Conservation (phyloP, 2,797 vertebrate species). For the Darevskia nairensis region DNA sequence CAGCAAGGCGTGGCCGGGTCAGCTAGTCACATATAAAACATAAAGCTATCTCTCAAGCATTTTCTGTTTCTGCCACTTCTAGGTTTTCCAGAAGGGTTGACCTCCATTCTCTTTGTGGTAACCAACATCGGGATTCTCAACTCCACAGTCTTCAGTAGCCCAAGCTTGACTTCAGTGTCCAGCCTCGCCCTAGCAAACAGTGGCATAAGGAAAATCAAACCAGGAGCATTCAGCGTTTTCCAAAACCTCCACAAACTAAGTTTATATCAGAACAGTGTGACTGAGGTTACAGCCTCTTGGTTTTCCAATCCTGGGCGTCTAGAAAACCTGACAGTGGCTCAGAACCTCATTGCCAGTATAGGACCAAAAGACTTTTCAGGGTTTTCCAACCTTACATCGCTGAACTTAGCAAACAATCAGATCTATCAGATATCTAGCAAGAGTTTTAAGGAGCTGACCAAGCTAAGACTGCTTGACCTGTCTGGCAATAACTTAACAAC, state of each 20-base stretch:
- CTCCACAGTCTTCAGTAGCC: conserved; percentile 70
- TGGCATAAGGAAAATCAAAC: conserved; percentile 65
- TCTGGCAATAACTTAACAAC: conserved; percentile 76
- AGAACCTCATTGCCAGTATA: conserved; percentile 69
- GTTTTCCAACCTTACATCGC: conserved; percentile 59
- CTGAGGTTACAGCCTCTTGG: conserved; percentile 69
- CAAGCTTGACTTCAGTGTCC: conserved; percentile 72
- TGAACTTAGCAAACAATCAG: conserved; percentile 72
- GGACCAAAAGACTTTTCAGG: conserved; percentile 39
- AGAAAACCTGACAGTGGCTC: conserved; percentile 59
- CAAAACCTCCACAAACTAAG: conserved; percentile 69
- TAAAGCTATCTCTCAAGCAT: background rate
- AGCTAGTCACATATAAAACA: too few relatives aligned
- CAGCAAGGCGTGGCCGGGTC: too few relatives aligned
- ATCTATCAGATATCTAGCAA: conserved; percentile 61
- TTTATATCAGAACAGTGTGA: conserved; percentile 72
- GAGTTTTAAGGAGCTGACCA: conserved; percentile 64
- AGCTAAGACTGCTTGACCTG: conserved; percentile 76
- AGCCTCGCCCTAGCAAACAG: conserved; percentile 67
- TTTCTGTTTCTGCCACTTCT: background rate
- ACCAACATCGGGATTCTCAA: conserved; percentile 69
- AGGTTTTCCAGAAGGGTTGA: conserved; percentile 70
- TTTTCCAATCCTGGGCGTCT: conserved; percentile 67
- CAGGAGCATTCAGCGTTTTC: conserved; percentile 73
- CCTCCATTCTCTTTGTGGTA: conserved; percentile 64